These are phyloP conservation scores for Bursaphelenchus mucronatus DNA, from an alignment of 1,140 invertebrate genomes.

Conservation along the genomic window DNA sequence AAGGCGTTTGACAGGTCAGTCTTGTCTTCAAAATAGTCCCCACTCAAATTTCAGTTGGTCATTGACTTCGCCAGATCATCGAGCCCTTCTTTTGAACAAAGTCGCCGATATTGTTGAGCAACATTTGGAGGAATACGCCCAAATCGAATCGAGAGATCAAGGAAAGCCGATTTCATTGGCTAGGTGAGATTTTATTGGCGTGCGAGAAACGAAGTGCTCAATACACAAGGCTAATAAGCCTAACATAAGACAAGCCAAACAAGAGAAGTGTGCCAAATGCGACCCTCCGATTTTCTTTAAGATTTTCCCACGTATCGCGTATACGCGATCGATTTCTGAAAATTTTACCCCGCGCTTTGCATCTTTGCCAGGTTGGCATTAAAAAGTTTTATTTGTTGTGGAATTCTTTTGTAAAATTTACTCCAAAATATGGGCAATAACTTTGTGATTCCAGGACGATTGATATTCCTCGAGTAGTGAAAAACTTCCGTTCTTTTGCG, in stretches of 20 bases:
- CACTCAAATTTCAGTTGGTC: constrained; percentile 61
- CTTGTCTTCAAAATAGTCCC: constrained; percentile 22
- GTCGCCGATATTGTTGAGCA: constrained; percentile 66
- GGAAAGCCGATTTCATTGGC: constrained; percentile 67
- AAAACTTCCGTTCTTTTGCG: constrained; percentile 67
- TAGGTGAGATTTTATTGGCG: constrained; percentile 40
- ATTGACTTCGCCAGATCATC: constrained; percentile 42
- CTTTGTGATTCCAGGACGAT: constrained; percentile 36
- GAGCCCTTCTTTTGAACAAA: constrained; percentile 61
- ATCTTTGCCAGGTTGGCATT: too few species aligned
- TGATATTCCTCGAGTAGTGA: constrained; percentile 67
- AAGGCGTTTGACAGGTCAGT: constrained; percentile 33
- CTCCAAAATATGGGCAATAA: too few species aligned
- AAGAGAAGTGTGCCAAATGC: background rate
- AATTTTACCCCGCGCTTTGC: too few species aligned
- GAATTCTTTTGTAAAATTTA: too few species aligned
- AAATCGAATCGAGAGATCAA: constrained; percentile 66
- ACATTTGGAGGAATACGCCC: constrained; percentile 64
- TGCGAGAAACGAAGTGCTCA: too few species aligned
- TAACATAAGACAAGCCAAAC: background rate
- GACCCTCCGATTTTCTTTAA: too few species aligned
- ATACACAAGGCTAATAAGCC: background rate
- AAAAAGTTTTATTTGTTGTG: too few species aligned
- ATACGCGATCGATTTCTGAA: too few species aligned
- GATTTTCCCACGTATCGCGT: too few species aligned